Conservation (phyloP, 2,113 vertebrate genomes). For the Bucco capensis region DNA sequence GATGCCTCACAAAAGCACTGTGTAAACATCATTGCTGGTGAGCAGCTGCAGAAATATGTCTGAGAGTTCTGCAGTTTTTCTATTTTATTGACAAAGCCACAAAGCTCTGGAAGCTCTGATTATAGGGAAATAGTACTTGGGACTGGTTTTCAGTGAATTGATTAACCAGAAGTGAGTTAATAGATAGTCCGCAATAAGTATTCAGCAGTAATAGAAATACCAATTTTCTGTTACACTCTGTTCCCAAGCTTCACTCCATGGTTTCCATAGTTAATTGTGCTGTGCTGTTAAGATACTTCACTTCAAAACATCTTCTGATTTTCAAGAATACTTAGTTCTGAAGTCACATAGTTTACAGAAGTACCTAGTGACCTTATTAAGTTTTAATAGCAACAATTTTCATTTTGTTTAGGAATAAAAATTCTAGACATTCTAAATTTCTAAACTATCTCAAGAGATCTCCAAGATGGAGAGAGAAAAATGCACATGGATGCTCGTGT, state of each 20-base stretch:
- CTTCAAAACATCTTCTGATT: neutral
- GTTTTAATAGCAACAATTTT: neutral
- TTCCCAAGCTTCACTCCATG: neutral
- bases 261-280: neutral
- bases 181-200: conserved; percentile 16
- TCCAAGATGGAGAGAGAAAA: neutral
- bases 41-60: neutral
- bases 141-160: conserved; percentile 5
- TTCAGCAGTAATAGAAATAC: neutral
- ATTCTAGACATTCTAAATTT: neutral
- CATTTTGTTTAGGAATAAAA: neutral
- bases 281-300: neutral
- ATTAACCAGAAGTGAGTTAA: conserved; percentile 18
- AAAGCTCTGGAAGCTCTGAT: neutral
- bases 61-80: neutral
- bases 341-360: neutral
- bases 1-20: neutral
- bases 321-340: neutral
- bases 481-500: neutral
- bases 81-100: neutral
- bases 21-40: neutral
- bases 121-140: neutral
- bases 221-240: conserved; percentile 1
- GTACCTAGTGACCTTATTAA: neutral
- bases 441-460: neutral